Conservation (phyloP, 2,888 invertebrate genomes). For the Dryococelus australis region DNA sequence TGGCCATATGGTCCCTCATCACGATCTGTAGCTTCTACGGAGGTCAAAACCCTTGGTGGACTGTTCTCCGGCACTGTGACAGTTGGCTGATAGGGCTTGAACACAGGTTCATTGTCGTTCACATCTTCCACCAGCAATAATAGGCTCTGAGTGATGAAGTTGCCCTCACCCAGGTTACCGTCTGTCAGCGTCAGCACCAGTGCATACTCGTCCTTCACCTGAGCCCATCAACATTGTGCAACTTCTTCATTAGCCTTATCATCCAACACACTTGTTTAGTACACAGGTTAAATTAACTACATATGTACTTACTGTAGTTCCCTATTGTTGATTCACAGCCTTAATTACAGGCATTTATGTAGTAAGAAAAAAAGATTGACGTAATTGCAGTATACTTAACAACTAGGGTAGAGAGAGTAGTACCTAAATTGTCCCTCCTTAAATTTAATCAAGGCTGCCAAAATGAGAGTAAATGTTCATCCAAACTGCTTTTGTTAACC, state of each 20-base stretch:
- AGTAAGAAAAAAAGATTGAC: no score
- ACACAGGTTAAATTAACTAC: no score
- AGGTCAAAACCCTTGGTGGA: constrained; percentile 75
- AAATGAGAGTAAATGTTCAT: no score
- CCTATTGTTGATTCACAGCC: no score
- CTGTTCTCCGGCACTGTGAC: constrained; percentile 83
- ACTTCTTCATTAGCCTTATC: constrained; percentile 35
- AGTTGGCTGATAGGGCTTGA: constrained; percentile 84
- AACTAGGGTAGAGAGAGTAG: no score
- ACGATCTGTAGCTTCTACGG: constrained; percentile 86
- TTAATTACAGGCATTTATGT: no score
- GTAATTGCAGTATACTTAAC: no score
- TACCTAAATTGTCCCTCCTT: no score
- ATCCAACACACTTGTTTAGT: constrained; percentile 50
- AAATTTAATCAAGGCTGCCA: no score
- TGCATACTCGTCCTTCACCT: constrained; percentile 88
- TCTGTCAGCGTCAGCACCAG: constrained; percentile 89
- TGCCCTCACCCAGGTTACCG: constrained; percentile 84
- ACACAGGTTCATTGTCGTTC: constrained; percentile 90
- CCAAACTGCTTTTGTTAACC: no score
- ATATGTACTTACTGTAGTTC: no score
- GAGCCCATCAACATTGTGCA: constrained; percentile 50
- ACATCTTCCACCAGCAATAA: constrained; percentile 89
- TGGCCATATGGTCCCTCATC: constrained; percentile 94
- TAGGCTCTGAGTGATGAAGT: constrained; percentile 89